Percentiles rank a stretch among this genome's conserved stretches.
phyloP scores from a whole-genome alignment of 2,113 vertebrate genomes.

The Channa maculata region DNA sequence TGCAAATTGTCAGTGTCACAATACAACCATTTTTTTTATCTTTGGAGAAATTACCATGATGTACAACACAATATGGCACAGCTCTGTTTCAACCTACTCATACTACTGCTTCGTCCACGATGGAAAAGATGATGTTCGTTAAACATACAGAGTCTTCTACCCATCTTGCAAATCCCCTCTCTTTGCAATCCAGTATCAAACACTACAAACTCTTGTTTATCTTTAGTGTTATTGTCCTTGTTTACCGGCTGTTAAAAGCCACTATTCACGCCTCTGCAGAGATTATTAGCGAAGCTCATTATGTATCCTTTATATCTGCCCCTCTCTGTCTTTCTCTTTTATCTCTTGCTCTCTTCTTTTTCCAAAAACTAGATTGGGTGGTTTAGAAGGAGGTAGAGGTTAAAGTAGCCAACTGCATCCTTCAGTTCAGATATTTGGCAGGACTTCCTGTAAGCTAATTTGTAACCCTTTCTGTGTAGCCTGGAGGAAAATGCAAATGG shows the following conservation, averaged over 20 bases:
- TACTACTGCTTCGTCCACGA: too few species aligned
- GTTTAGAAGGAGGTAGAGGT: conserved; percentile 59
- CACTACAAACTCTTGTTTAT: conserved; percentile 25
- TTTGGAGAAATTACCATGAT: too few species aligned
- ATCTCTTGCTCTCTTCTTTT: conserved; percentile 54
- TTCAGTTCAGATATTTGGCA: conserved; percentile 35
- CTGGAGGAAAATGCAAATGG: conserved; percentile 68
- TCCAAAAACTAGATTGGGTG: conserved; percentile 56
- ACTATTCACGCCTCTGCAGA: conserved; percentile 32
- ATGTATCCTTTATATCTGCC: conserved; percentile 56
- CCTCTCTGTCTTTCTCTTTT: conserved; percentile 46
- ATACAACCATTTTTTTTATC: too few species aligned
- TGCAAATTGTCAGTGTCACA: too few species aligned
- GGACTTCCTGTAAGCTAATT: conserved; percentile 66
- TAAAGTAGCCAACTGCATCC: conserved; percentile 64
- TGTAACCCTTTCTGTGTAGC: conserved; percentile 64
- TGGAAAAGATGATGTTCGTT: neutral
- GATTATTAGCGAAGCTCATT: conserved; percentile 64
- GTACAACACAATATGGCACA: too few species aligned
- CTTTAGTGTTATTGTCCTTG: conserved; percentile 40
- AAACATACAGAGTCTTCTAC: neutral
- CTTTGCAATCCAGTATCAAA: conserved; percentile 24
- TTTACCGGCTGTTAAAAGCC: conserved; percentile 57
- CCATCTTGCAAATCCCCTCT: conserved; percentile 7
- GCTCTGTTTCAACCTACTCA: too few species aligned